phyloP scores from a whole-genome alignment of 2,888 invertebrate genomes.

The Rhagonycha lutea region DNA sequence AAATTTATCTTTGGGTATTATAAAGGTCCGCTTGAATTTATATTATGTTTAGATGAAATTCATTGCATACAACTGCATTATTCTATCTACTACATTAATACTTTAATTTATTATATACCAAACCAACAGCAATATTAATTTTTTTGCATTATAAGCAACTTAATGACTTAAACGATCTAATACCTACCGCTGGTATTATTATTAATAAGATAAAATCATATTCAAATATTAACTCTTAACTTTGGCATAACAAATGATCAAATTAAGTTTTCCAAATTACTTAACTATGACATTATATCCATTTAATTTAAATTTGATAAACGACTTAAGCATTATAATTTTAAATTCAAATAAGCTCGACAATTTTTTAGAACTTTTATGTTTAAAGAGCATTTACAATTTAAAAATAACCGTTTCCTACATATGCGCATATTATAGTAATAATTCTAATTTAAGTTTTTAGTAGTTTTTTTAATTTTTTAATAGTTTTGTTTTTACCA shows the following conservation, averaged over 20 bases:
- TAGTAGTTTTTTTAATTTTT: too few species aligned
- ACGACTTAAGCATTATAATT: neutral
- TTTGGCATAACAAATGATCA: neutral
- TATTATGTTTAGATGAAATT: neutral
- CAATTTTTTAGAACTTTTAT: neutral
- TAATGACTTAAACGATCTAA: too few species aligned
- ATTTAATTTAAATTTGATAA: constrained; percentile 3
- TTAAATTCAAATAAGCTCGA: neutral
- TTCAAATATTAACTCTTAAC: neutral
- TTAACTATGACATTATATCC: neutral
- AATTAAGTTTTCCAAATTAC: neutral
- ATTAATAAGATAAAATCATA: neutral
- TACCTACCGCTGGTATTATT: neutral
- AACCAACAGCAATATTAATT: too few species aligned
- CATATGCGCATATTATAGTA: too few species aligned
- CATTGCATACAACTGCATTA: neutral
- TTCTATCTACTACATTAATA: neutral
- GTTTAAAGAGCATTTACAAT: neutral
- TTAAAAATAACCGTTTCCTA: neutral
- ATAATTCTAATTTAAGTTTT: too few species aligned
- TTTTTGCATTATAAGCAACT: neutral
- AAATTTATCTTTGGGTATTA: neutral
- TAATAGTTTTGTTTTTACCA: too few species aligned
- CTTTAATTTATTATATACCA: too few species aligned
- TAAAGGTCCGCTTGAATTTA: neutral